Evolutionary conservation across 2,888 invertebrate species (phyloP), one percentile per base, ranked within the genome.

Genomic region (Dorcus parallelipipedus): DNA sequence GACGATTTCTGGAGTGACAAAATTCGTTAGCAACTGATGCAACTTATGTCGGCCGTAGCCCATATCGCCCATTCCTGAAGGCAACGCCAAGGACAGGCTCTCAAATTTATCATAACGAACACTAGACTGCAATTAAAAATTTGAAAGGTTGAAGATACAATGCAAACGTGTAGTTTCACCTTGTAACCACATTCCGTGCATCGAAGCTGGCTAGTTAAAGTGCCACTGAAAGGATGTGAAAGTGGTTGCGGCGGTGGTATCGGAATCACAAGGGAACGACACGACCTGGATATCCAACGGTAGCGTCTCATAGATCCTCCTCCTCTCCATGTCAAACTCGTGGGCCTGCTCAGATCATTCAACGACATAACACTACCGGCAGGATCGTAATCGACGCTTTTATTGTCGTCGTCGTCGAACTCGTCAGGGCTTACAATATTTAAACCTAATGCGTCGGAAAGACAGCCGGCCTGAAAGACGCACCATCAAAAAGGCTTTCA

Each of bases 101-200:
- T 95, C 95, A 73, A 95, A 93, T 73, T 93, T 92, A 76, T 96
- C 95, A 75, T 94, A 93, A 23, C 91, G 88, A n/a, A 95, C 89
- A 0, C 93, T 88, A 62, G 91, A 91, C 89, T 93, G 81, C 8
- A 79, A 77, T 63, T 68, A 56, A 60, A 58, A 45, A 33, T 39
- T 39, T n/a, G 23, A 48, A 10, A 14, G n/a, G 8, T 10, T 17
- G n/a, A 48, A 14, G 4, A n/a, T 48, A 20, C 2, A 20, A 20
- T 20, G 6, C 26, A 33, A 33, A 33, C 26, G 3, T 14, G 49
- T 14, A 9, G 8, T 26, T 67, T 72, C 69, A 87, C 88, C 81
- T 86, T 87, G 75, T 83, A 83, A 48, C 86, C 84, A 76, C 91
- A 92, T 54, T 84, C 83, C 39, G 86, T 86, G 73, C 92, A 92